Evolutionary conservation across 2,113 vertebrate genomes (phyloP), one percentile per base, ranked within the genome.

Genomic region (Gorsachius goisagi): DNA sequence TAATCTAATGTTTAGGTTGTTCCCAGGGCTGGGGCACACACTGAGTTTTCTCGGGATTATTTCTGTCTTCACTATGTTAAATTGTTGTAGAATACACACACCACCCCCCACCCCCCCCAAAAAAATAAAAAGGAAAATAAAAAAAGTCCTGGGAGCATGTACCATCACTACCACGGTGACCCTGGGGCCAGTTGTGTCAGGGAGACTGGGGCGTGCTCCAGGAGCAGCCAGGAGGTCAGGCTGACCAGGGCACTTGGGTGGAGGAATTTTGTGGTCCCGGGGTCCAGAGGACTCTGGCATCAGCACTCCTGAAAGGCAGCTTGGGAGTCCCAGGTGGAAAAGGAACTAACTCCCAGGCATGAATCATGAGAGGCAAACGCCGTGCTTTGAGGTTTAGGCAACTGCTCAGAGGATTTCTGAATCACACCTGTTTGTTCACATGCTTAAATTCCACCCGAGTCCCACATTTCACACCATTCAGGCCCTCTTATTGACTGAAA

Each of bases 1-100:
- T 79, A 96, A 96, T 93, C 94, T 96, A 60, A 79, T 76, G 78
- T 91, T 93, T 85, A 93, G 45, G 30, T 94, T 96, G 94, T 95
- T 96, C 95, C 91, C 93, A 90, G 78, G 91, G 55, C 60, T 91
- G 37, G 59, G 55, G 82, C 50, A 74, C 50, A 88, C 33, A 35
- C 18, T 22, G 73, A 93, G 47, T 88, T 93, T 90, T 79, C 82
- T 88, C 0, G 15, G 41, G 75, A 90, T 91, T 91, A 88, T 88
- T 96, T 95, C 90, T 90, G 39, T 69, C 66, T 76, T 93, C 6
- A 0, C n/a, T 69, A 66, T 37, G 62, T 56, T 91, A 82, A 94
- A 76, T 58, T 78, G 72, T 83, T 77, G 69, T 67, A 35, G 41
- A 93, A 89, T 49, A 86, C 28, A 62, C 17, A 74, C 24, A 69